Conservation (phyloP, 2,888 invertebrate species). For the Caenorhabditis macrosperma region DNA sequence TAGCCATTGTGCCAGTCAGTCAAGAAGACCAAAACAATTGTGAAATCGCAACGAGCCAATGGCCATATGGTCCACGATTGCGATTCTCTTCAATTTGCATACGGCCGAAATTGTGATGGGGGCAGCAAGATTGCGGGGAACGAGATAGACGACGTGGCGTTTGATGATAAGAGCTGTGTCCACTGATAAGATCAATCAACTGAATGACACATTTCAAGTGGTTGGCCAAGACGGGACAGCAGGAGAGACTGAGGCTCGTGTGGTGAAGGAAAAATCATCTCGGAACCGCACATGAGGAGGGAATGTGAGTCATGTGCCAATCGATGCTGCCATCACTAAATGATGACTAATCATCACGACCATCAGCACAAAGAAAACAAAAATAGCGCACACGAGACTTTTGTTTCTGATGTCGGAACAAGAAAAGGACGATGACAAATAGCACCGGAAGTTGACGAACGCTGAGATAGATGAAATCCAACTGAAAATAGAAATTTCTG, state of each 20-base stretch:
- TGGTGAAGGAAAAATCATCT: not conserved
- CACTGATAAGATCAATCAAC: constrained; percentile 11
- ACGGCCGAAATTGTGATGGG: not conserved
- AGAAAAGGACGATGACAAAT: too few species aligned
- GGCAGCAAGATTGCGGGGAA: not conserved
- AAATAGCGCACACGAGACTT: not conserved
- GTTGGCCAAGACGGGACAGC: not conserved
- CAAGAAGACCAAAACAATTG: constrained; percentile 41
- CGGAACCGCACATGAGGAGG: not conserved
- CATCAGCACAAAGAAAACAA: not conserved
- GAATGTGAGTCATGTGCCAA: not conserved
- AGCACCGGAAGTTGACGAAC: not conserved
- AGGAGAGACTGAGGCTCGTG: not conserved
- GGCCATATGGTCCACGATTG: constrained; percentile 34
- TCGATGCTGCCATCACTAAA: not conserved
- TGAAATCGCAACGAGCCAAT: constrained; percentile 1
- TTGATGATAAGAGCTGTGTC: not conserved
- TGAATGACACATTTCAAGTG: not conserved
- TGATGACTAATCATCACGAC: not conserved
- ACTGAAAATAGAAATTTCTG: too few species aligned
- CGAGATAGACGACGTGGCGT: constrained; percentile 39
- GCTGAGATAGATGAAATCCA: too few species aligned
- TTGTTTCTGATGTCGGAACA: not conserved
- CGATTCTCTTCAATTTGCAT: not conserved
- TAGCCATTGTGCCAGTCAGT: constrained; percentile 39